phyloP scores from a whole-genome alignment of 2,113 vertebrate species.

The Pedionomus torquatus region DNA sequence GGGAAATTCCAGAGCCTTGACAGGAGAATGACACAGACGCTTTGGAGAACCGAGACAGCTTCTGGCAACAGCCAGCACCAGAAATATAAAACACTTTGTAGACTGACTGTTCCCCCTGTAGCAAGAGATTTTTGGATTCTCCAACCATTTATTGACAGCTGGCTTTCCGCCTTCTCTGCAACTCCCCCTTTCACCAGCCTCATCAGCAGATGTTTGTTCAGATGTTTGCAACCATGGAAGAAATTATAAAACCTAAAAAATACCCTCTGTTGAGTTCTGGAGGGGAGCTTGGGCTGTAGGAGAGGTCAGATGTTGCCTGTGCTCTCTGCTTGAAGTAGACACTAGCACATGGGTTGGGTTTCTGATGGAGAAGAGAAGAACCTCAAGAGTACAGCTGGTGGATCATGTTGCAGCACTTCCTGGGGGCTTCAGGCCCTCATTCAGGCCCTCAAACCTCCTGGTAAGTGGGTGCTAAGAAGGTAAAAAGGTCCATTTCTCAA shows the following conservation, averaged over 20 bases:
- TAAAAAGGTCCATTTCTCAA: background rate
- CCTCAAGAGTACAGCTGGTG: background rate
- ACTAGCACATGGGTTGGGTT: background rate
- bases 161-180: background rate
- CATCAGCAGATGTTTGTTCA: slow-evolving; percentile 28
- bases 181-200: background rate
- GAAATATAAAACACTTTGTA: slow-evolving; percentile 26
- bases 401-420: background rate
- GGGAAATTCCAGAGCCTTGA: background rate
- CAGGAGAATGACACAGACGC: background rate
- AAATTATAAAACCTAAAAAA: background rate
- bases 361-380: background rate
- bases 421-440: background rate
- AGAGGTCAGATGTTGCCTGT: background rate
- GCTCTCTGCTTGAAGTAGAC: background rate
- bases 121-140: background rate
- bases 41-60: background rate
- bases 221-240: background rate
- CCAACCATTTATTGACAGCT: background rate
- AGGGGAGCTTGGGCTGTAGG: background rate
- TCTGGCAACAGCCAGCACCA: background rate
- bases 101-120: background rate
- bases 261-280: background rate
- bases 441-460: background rate
- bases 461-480: background rate